These are phyloP conservation scores for Lysandra bellargus DNA, from an alignment of 2,888 invertebrate genomes.

Conservation along the genomic window DNA sequence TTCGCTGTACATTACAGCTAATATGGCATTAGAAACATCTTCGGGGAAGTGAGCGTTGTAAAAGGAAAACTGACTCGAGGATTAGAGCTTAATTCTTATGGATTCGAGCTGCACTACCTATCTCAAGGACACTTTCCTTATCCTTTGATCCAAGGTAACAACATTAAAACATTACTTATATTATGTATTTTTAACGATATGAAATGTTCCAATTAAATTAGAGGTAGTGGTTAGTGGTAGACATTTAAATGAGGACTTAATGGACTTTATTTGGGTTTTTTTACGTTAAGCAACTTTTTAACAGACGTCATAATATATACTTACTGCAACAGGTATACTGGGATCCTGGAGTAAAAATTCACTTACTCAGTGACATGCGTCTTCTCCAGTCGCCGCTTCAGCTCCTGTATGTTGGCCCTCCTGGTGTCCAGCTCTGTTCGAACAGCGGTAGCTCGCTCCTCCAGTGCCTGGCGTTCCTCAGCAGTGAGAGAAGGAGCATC, in stretches of 20 bases:
- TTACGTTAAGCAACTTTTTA: no score
- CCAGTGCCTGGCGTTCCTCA: conserved; percentile 79
- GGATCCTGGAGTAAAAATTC: neutral
- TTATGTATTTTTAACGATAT: no score
- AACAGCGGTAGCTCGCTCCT: conserved; percentile 72
- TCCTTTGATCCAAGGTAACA: no score
- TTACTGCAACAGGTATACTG: no score
- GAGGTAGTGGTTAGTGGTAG: no score
- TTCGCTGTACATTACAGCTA: neutral
- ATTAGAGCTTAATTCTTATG: neutral
- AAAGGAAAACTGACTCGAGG: neutral
- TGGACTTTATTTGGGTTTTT: no score
- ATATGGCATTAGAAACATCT: conserved; percentile 3
- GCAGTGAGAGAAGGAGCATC: conserved; percentile 72
- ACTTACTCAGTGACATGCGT: conserved; percentile 93
- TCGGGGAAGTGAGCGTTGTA: neutral
- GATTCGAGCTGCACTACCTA: neutral
- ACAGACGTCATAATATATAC: no score
- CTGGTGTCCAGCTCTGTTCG: conserved; percentile 88
- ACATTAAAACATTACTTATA: no score
- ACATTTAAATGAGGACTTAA: no score
- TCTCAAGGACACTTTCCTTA: no score
- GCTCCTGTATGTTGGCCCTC: conserved; percentile 88
- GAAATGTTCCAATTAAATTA: no score
- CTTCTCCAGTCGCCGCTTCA: conserved; percentile 89